Evolutionary conservation across 2,888 invertebrate genomes (phyloP).

Genomic region (Cepaea hortensis): DNA sequence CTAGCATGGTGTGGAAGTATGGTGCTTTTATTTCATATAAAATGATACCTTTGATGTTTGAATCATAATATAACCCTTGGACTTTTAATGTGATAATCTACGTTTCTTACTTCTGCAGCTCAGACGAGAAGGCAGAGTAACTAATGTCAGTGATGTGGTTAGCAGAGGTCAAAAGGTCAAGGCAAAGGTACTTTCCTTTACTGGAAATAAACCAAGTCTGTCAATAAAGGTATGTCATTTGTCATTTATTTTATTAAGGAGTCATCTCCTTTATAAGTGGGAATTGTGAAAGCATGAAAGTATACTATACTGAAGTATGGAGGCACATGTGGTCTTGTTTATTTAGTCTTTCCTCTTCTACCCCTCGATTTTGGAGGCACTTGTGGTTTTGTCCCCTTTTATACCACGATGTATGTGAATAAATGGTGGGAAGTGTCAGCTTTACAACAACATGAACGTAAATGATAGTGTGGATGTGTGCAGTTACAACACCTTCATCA

Average conservation of each 20-base stretch:
- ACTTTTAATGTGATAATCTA: background rate
- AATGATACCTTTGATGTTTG: background rate
- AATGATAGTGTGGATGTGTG: too few species aligned
- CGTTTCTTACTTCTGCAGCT: conserved; percentile 80
- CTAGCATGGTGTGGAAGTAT: too few species aligned
- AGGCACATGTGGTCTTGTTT: too few species aligned
- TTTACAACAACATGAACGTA: too few species aligned
- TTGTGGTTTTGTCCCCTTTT: too few species aligned
- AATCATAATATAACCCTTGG: background rate
- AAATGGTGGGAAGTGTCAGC: too few species aligned
- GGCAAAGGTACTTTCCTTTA: conserved; percentile 89
- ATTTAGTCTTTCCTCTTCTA: too few species aligned
- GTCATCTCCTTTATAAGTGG: background rate
- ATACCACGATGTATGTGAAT: too few species aligned
- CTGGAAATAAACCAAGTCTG: conserved; percentile 95
- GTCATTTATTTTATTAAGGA: background rate
- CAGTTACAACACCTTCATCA: too few species aligned
- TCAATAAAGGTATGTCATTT: conserved; percentile 85
- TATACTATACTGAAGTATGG: too few species aligned
- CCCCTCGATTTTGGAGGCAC: too few species aligned
- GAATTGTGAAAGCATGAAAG: background rate
- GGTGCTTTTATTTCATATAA: too few species aligned
- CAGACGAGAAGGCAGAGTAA: conserved; percentile 93
- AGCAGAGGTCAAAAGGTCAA: conserved; percentile 88
- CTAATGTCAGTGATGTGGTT: conserved; percentile 95